These are phyloP conservation scores for Sphaeramia orbicularis DNA, from an alignment of 2,797 vertebrate genomes.

Conservation along the genomic window DNA sequence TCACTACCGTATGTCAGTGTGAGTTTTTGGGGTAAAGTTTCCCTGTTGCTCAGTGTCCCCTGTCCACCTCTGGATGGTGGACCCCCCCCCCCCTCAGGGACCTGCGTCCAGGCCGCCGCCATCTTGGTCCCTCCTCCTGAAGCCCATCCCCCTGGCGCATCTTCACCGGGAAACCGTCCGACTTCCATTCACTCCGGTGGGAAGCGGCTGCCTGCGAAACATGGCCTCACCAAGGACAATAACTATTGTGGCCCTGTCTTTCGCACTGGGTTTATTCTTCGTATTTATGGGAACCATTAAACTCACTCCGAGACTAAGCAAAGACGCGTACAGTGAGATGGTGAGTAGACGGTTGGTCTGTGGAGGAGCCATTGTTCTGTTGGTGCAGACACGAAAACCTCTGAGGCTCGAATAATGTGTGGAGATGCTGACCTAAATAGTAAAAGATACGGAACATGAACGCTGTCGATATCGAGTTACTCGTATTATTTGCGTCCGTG, in stretches of 20 bases:
- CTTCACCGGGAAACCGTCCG: slow-evolving; percentile 34
- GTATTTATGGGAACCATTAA: slow-evolving; percentile 99
- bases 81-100: background rate
- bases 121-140: slow-evolving; percentile 66
- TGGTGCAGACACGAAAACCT: slow-evolving; percentile 28
- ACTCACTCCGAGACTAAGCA: slow-evolving; percentile 95
- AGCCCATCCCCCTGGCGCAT: slow-evolving; percentile 73
- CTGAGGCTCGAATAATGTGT: slow-evolving; percentile 44
- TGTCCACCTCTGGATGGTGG: slow-evolving; percentile 3
- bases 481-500: background rate
- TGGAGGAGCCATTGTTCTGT: slow-evolving; percentile 71
- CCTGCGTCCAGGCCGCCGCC: slow-evolving; percentile 47
- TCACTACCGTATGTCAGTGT: too few species aligned
- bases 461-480: accelerated
- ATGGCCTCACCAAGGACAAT: slow-evolving; percentile 97
- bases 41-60: background rate
- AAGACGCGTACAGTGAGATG: slow-evolving; percentile 98
- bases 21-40: background rate
- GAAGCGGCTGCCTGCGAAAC: slow-evolving; percentile 47
- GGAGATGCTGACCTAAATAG: slow-evolving; percentile 64
- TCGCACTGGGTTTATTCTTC: slow-evolving; percentile 96
- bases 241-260: slow-evolving; percentile 94
- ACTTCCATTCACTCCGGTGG: slow-evolving; percentile 39
- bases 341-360: slow-evolving; percentile 83
- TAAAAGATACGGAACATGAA: slow-evolving; percentile 14